These are phyloP conservation scores for Borostomias antarcticus DNA, from an alignment of 2,797 vertebrate species.

Conservation along the genomic window DNA sequence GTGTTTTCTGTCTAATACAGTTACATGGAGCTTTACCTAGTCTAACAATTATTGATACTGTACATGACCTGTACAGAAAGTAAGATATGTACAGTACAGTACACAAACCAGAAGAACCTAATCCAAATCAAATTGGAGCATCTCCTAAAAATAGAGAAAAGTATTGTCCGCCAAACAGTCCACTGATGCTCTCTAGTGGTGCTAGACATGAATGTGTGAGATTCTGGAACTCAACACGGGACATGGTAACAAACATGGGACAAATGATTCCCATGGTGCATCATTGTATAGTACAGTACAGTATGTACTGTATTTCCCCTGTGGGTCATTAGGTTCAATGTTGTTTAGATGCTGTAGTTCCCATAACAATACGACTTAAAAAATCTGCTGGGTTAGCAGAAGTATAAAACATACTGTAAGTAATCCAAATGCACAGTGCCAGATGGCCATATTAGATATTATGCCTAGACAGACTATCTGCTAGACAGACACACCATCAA, in stretches of 20 bases:
- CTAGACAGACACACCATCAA: slow-evolving; percentile 4
- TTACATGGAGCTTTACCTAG: background rate
- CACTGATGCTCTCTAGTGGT: slow-evolving; percentile 74
- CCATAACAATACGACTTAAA: background rate
- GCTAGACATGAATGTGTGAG: too few species aligned
- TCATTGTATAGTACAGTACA: background rate
- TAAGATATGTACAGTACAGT: too few species aligned
- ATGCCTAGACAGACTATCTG: background rate
- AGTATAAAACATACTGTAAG: background rate
- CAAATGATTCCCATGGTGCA: background rate
- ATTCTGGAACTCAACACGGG: too few species aligned
- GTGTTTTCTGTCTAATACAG: background rate
- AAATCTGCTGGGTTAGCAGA: background rate
- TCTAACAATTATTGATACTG: too few species aligned
- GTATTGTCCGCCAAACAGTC: slow-evolving; percentile 45
- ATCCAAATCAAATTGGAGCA: background rate
- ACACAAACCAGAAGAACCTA: too few species aligned
- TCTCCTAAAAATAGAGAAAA: slow-evolving; percentile 26
- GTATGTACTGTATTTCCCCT: background rate
- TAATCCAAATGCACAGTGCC: background rate
- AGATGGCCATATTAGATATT: background rate
- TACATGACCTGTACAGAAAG: too few species aligned
- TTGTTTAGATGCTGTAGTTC: too few species aligned
- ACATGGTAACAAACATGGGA: background rate
- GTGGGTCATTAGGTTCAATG: too few species aligned